These are phyloP conservation scores for Cavia porcellus DNA, from an alignment of 2,113 vertebrate species.

Conservation along the genomic window DNA sequence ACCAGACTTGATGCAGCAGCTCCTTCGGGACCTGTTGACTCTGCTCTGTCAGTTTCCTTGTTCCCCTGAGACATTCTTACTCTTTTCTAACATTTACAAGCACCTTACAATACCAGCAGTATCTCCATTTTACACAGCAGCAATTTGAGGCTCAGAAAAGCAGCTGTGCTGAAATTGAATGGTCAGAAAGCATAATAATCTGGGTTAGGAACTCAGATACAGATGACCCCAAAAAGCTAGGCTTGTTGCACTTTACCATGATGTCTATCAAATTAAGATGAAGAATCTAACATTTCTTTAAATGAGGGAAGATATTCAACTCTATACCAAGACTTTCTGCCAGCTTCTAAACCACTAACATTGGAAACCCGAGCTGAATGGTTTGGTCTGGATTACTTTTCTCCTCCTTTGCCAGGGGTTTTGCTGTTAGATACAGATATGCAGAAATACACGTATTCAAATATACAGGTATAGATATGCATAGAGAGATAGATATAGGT, in stretches of 20 bases:
- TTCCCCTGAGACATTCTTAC: not conserved
- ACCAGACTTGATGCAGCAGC: not conserved
- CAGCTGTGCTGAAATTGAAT: not conserved
- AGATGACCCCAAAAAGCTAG: not conserved
- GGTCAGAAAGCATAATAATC: not conserved
- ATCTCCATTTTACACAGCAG: not conserved
- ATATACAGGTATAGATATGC: not conserved
- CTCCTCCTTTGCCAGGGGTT: not conserved
- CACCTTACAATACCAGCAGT: not conserved
- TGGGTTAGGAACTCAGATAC: not conserved
- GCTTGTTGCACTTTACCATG: not conserved
- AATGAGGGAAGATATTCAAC: not conserved
- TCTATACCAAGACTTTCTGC: conserved; percentile 1
- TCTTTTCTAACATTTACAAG: not conserved
- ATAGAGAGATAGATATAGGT: not conserved
- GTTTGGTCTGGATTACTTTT: not conserved
- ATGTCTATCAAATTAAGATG: not conserved
- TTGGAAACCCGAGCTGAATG: not conserved
- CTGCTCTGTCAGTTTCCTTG: not conserved
- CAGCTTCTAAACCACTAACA: not conserved
- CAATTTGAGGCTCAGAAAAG: conserved; percentile 23
- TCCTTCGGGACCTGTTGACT: not conserved
- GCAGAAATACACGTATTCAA: not conserved
- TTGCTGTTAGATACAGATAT: not conserved
- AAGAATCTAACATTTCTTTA: not conserved